Evolutionary conservation across 1,140 invertebrate genomes (phyloP).

Genomic region (Nebria ingens): DNA sequence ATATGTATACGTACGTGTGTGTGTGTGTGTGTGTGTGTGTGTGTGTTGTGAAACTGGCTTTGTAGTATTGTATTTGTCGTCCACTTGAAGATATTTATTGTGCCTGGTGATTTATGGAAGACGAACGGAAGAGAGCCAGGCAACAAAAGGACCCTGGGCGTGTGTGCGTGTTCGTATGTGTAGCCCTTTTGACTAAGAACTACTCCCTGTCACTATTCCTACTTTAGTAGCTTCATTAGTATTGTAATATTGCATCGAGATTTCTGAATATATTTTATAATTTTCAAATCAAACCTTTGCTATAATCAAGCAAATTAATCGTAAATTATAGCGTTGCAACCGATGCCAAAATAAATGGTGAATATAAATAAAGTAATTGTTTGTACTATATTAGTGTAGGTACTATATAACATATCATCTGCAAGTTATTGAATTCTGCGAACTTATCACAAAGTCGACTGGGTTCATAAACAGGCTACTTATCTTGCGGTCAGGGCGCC

Average conservation of each 20-base stretch:
- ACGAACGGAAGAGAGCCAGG: neutral
- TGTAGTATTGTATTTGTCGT: constrained; percentile 28
- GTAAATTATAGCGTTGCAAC: too few species aligned
- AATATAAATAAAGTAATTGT: too few species aligned
- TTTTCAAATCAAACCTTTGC: too few species aligned
- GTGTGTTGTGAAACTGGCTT: constrained; percentile 14
- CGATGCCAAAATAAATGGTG: too few species aligned
- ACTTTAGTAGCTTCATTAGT: neutral
- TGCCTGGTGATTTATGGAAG: constrained; percentile 23
- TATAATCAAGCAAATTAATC: too few species aligned
- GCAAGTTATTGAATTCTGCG: neutral
- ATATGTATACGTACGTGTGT: too few species aligned
- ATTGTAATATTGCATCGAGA: neutral
- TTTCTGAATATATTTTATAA: too few species aligned
- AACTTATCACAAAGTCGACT: neutral
- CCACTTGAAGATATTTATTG: constrained; percentile 29
- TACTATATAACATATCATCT: too few species aligned
- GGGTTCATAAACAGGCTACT: neutral
- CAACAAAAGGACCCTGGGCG: neutral
- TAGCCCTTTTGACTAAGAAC: neutral
- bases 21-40: too few species aligned
- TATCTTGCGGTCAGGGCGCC: neutral
- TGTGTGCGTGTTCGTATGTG: neutral
- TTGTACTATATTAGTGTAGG: too few species aligned
- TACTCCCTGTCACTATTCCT: neutral